Base-by-base conservation (phyloP, 2,888 invertebrate genomes). In the Drosophila nigricruria region DNA sequence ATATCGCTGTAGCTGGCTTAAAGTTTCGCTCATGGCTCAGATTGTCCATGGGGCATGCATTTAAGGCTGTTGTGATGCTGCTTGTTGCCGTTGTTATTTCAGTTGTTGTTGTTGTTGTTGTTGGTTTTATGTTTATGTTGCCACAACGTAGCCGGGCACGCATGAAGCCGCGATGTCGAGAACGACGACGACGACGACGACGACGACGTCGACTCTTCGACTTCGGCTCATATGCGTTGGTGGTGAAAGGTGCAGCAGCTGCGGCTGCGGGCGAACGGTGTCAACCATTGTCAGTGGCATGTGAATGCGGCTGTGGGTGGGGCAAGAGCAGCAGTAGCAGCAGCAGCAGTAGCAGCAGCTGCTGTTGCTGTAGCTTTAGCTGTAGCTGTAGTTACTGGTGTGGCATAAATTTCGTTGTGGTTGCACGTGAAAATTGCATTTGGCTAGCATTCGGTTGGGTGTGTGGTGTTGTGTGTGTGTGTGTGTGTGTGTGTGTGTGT, bases 401-500 rank as follows among this genome's bases (percentile, higher is more conserved):
- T 87, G 88, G 88, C 90, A 88, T 88, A 88, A 88, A 88, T 88
- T 90, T 90, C 77, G 87, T 87, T 88, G 88, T 75, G 88, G 88
- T 89, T 90, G 86, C 86, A 87, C 86, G 90, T 87, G 86, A 88
- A 87, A 87, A 87, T 86, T 89, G 90, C 84, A 85, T 84, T 84
- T 89, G 83, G 78, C 87, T 78, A 80, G 70, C 87, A 74, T 73
- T 82, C 73, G 64, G 81, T 70, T 73, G 70, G 56, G 71, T 57
- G 50, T 47, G 57, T 56, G 34, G 63, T 59, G 59, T 38, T 16
- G 56, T 40, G 54, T 45, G 57, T 49, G 45, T 49, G 69, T 40
- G 47, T 25, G 61, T 53, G 66, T 59, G 64, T 65, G 58, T 58
- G 71, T 49, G 72, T 47, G 57, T 58, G 61, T 27, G 53, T 36